Evolutionary conservation across 2,888 invertebrate species (phyloP).

Genomic region (Andrena praecox): DNA sequence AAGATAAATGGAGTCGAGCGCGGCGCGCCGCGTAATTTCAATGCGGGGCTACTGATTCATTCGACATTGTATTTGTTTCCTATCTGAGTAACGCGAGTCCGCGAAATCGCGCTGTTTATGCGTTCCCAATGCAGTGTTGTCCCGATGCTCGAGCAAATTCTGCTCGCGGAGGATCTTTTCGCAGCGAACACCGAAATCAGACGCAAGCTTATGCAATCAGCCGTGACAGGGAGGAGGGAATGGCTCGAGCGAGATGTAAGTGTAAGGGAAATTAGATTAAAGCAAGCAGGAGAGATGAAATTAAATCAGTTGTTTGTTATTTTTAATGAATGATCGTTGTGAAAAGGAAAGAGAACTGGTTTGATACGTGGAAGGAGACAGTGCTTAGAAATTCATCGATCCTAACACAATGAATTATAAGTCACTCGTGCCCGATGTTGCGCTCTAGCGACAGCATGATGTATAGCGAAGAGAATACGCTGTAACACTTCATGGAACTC

Average conservation of each 20-base stretch:
- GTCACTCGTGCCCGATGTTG: slow-evolving; percentile 22
- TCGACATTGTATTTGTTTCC: slow-evolving; percentile 57
- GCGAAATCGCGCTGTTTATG: slow-evolving; percentile 48
- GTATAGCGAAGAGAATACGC: slow-evolving; percentile 3
- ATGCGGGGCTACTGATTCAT: slow-evolving; percentile 52
- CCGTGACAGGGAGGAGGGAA: neutral
- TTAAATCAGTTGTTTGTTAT: neutral
- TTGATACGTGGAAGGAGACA: neutral
- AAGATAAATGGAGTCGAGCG: slow-evolving; percentile 56
- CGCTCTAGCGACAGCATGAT: slow-evolving; percentile 20
- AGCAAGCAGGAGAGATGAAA: no score
- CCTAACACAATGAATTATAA: slow-evolving; percentile 29
- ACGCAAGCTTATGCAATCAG: neutral
- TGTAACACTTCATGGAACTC: slow-evolving; percentile 26
- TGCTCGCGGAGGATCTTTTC: neutral
- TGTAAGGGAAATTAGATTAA: no score
- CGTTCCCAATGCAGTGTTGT: slow-evolving; percentile 29
- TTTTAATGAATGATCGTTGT: neutral
- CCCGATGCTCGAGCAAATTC: slow-evolving; percentile 8
- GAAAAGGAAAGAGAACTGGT: neutral
- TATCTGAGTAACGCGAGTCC: slow-evolving; percentile 48
- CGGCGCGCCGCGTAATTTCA: slow-evolving; percentile 53
- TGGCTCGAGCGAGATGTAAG: neutral
- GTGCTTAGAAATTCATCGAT: slow-evolving; percentile 33
- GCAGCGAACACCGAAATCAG: neutral